These are phyloP conservation scores for Plagodis dolabraria DNA, from an alignment of 2,888 invertebrate genomes.

Conservation along the genomic window DNA sequence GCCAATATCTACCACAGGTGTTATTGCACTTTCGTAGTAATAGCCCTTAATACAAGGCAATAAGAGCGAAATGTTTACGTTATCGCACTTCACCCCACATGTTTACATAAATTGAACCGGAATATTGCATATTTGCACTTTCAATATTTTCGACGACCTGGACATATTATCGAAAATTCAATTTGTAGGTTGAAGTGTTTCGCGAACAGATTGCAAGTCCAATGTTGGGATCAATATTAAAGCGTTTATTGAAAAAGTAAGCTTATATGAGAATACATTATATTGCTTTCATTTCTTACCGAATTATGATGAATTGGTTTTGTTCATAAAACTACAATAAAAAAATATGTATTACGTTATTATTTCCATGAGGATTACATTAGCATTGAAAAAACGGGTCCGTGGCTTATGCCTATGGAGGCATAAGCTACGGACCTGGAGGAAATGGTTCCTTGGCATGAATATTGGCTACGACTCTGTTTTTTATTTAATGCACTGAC, in stretches of 20 bases:
- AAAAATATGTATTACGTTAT: too few relatives aligned
- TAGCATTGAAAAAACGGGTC: too few relatives aligned
- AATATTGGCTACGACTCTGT: too few relatives aligned
- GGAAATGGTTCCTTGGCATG: too few relatives aligned
- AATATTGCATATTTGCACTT: constrained; percentile 33
- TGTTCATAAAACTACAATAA: too few relatives aligned
- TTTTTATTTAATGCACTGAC: too few relatives aligned
- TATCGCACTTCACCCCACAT: constrained; percentile 25
- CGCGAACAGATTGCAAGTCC: constrained; percentile 11
- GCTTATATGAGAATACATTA: neutral
- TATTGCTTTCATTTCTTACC: too few relatives aligned
- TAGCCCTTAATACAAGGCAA: constrained; percentile 5
- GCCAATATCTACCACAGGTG: constrained; percentile 26
- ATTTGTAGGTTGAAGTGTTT: constrained; percentile 20
- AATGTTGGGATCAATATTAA: constrained; percentile 4
- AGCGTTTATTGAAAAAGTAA: neutral
- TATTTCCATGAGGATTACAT: too few relatives aligned
- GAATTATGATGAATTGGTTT: too few relatives aligned
- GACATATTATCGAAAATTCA: constrained; percentile 23
- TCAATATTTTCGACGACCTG: constrained; percentile 29
- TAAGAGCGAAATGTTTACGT: constrained; percentile 3
- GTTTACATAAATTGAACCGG: constrained; percentile 29
- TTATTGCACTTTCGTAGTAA: constrained; percentile 1
- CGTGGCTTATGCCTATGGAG: too few relatives aligned
- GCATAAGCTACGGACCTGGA: too few relatives aligned